Conservation (phyloP, 1,140 invertebrate species). For the Fopius arisanus region DNA sequence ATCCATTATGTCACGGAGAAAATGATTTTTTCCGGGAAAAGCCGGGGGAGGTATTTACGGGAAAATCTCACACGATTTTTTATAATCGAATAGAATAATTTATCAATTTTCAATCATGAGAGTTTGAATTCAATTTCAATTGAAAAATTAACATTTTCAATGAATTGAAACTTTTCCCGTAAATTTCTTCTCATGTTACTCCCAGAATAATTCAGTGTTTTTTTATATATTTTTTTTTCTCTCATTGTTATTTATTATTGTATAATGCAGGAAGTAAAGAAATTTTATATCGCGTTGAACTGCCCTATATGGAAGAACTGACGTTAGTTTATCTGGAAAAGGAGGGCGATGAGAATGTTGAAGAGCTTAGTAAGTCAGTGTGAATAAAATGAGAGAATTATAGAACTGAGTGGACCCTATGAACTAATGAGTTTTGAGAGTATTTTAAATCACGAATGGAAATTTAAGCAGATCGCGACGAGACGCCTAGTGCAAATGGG, state of each 20-base stretch:
- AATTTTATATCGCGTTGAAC: slow-evolving; percentile 89
- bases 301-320: slow-evolving; percentile 89
- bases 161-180: no score
- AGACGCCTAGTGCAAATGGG: slow-evolving; percentile 25
- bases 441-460: neutral
- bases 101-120: no score
- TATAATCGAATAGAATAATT: no score
- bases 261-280: slow-evolving; percentile 71
- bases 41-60: no score
- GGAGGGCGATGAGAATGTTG: slow-evolving; percentile 67
- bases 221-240: neutral
- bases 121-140: no score
- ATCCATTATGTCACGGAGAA: no score
- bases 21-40: no score
- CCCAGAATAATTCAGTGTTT: neutral
- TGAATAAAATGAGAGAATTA: slow-evolving; percentile 48
- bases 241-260: slow-evolving; percentile 40
- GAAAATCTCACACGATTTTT: no score
- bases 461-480: neutral
- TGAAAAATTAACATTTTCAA: no score
- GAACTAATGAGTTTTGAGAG: slow-evolving; percentile 19
- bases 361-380: slow-evolving; percentile 73
- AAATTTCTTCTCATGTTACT: neutral
- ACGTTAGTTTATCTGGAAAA: slow-evolving; percentile 89
- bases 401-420: neutral